Percentiles rank a stretch among this genome's conserved stretches.
Conservation (phyloP, 1,140 invertebrate species). For the Drosophila sproati region DNA sequence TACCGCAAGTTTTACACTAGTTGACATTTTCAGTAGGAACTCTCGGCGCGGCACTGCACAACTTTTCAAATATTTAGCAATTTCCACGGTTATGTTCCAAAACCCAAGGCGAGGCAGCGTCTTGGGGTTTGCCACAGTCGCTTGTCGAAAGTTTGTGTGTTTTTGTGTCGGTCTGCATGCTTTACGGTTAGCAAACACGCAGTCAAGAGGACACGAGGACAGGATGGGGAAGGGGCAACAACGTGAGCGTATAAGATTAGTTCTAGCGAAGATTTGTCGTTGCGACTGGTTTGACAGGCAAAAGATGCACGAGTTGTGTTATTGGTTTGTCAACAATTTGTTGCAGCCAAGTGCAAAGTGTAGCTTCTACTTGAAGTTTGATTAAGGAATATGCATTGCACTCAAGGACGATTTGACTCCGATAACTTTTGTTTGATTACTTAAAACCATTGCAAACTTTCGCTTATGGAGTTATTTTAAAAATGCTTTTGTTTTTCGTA, state of each 20-base stretch:
- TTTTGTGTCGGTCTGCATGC: slow-evolving; percentile 31
- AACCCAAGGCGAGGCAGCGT: slow-evolving; percentile 52
- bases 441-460: neutral
- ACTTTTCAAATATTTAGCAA: slow-evolving; percentile 81
- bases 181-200: slow-evolving; percentile 45
- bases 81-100: slow-evolving; percentile 52
- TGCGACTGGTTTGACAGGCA: slow-evolving; percentile 7
- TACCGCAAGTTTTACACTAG: slow-evolving; percentile 50
- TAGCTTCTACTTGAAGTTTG: slow-evolving; percentile 18
- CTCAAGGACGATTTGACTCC: slow-evolving; percentile 1
- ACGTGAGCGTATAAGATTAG: slow-evolving; percentile 14
- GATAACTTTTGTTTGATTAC: neutral
- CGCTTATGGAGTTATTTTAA: neutral
- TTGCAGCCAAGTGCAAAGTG: slow-evolving; percentile 27
- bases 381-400: slow-evolving; percentile 12
- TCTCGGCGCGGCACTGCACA: slow-evolving; percentile 35
- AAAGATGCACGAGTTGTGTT: slow-evolving; percentile 24
- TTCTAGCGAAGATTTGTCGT: slow-evolving; percentile 21
- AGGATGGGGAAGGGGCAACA: neutral
- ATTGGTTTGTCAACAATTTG: slow-evolving; percentile 49
- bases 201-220: neutral
- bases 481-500: neutral
- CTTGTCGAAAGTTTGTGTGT: slow-evolving; percentile 33
- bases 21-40: slow-evolving; percentile 54
- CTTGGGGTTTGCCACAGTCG: slow-evolving; percentile 67